Base-by-base conservation (phyloP, 2,888 invertebrate species). In the Orchesellides sinensis region DNA sequence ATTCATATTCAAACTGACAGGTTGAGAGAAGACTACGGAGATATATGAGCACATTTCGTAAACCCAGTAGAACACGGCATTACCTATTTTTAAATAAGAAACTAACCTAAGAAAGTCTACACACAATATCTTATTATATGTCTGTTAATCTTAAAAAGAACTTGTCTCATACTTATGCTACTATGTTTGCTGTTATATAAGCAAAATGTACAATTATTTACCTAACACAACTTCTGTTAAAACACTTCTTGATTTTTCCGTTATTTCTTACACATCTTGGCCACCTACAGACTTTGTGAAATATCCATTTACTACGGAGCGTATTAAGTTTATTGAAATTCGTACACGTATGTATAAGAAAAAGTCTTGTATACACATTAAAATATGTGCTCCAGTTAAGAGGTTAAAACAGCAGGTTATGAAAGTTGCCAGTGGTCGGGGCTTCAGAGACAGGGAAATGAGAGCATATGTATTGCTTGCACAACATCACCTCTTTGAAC, bases 1-100 rank as follows among this genome's bases (percentile, higher is more conserved):
- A 63, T 47, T 82, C 82, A 82, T 75, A 82, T 75, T 75, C 75
- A 75, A 82, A 75, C 65, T 75, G 82, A 75, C 82, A 82, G 56
- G 61, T 61, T 52, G 49, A 45, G 66, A 81, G 69, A 74, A 45
- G 68, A 45, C 21, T 8, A 35, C 23, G 21, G 56, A 81, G 81
- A 82, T 54, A 75, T 75, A 82, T 65, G 75, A 82, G 65, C 63
- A 45, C 61, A 65, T 75, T 82, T 70, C 47, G 59, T 49, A 32
- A 80, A 29, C 78, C 45, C 17, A 35, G 17, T 12, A 25, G 29
- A 45, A 66, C n/a, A 10, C 52, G n/a, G n/a, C n/a, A n/a, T n/a
- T n/a, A n/a, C n/a, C n/a, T n/a, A n/a, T n/a, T n/a, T n/a, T n/a
- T n/a, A n/a, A n/a, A n/a, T n/a, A n/a, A n/a, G n/a, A n/a, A n/a